Evolutionary conservation across 1,140 invertebrate species (phyloP).

Genomic region (Ips typographus): DNA sequence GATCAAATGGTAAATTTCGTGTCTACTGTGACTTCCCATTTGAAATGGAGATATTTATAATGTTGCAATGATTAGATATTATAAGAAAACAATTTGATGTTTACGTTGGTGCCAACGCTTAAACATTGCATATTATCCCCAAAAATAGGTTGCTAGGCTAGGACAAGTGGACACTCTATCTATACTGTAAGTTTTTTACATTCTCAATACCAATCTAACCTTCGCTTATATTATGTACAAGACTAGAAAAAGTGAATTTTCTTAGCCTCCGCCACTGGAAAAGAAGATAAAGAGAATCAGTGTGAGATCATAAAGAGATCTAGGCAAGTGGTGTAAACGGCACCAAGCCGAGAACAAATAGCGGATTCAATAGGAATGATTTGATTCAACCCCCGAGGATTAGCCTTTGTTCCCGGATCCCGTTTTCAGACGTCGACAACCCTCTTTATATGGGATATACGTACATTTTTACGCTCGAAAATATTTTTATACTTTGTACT

Average conservation of each 20-base stretch:
- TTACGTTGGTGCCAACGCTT: too few species aligned
- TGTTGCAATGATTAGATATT: too few species aligned
- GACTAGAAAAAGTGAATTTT: neutral
- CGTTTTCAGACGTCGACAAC: conserved; percentile 33
- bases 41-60: too few species aligned
- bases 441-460: conserved; percentile 25
- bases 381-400: conserved; percentile 43
- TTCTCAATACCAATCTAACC: neutral
- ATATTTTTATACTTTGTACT: too few species aligned
- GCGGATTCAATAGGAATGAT: conserved; percentile 42
- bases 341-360: conserved; percentile 47
- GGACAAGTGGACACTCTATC: neutral
- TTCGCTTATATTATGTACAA: neutral
- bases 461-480: too few species aligned
- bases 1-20: too few species aligned
- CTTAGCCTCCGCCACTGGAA: conserved; percentile 20
- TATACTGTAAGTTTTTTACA: neutral
- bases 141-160: too few species aligned
- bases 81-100: too few species aligned
- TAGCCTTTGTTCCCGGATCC: conserved; percentile 43
- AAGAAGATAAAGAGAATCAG: conserved; percentile 39
- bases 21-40: too few species aligned
- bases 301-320: conserved; percentile 44
- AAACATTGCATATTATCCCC: too few species aligned
- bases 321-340: conserved; percentile 44